Conservation (phyloP, 2,797 vertebrate species). For the Ctenochaetus hawaiiensis region DNA sequence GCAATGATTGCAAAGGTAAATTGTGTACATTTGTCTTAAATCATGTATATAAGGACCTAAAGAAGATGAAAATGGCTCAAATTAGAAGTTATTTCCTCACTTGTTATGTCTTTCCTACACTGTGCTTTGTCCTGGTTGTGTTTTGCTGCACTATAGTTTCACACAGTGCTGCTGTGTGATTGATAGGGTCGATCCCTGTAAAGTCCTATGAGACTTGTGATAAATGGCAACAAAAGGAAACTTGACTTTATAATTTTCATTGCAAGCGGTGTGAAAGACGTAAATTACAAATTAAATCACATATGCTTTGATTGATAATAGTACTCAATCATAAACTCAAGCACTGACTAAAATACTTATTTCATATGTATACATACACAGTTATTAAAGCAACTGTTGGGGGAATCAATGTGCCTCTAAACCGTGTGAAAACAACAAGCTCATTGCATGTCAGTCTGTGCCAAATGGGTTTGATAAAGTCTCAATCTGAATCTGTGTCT, state of each 20-base stretch:
- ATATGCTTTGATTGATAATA: slow-evolving; percentile 30
- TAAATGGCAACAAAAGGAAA: slow-evolving; percentile 48
- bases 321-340: background rate
- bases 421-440: background rate
- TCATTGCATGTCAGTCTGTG: background rate
- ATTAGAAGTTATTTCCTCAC: background rate
- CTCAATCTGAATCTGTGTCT: background rate
- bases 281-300: slow-evolving; percentile 25
- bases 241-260: slow-evolving; percentile 35
- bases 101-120: background rate
- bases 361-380: no score
- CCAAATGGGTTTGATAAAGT: background rate
- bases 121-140: slow-evolving; percentile 4
- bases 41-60: background rate
- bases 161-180: slow-evolving; percentile 27
- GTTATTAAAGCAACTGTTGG: background rate
- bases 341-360: background rate
- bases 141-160: slow-evolving; percentile 23
- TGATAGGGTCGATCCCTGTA: slow-evolving; percentile 32
- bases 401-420: background rate
- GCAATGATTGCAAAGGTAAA: background rate
- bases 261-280: slow-evolving; percentile 9
- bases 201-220: slow-evolving; percentile 45
- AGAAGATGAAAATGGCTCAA: background rate
- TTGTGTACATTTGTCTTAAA: background rate